These are phyloP conservation scores for Polydrusus cervinus DNA, from an alignment of 2,888 invertebrate genomes.

Conservation along the genomic window DNA sequence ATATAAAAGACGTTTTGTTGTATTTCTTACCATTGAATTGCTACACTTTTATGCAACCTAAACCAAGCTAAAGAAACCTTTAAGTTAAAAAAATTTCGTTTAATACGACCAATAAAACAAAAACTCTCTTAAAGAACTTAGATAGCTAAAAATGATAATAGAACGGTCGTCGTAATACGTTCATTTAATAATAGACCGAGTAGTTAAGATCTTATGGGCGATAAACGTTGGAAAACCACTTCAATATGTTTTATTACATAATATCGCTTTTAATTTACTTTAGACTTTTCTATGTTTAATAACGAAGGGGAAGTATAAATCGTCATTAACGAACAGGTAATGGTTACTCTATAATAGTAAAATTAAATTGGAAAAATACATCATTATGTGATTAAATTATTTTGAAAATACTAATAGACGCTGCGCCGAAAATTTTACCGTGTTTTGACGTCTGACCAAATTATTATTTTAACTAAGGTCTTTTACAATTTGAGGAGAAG, in stretches of 20 bases:
- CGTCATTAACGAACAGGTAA: slow-evolving; percentile 42
- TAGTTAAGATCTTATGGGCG: slow-evolving; percentile 35
- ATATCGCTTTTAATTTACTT: slow-evolving; percentile 44
- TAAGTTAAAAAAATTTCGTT: too few relatives aligned
- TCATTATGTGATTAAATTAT: neutral
- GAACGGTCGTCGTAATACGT: slow-evolving; percentile 28
- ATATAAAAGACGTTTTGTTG: too few relatives aligned
- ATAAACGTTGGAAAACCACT: slow-evolving; percentile 37
- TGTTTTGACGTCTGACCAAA: too few relatives aligned
- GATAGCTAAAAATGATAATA: slow-evolving; percentile 15
- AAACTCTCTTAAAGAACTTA: slow-evolving; percentile 3
- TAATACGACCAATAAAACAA: neutral
- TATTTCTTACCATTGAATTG: too few relatives aligned
- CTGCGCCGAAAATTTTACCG: too few relatives aligned
- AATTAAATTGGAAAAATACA: slow-evolving; percentile 21
- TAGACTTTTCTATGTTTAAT: slow-evolving; percentile 37
- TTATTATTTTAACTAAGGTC: too few relatives aligned
- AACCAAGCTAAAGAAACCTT: neutral
- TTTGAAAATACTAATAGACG: neutral
- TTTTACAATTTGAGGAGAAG: too few relatives aligned
- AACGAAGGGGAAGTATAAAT: slow-evolving; percentile 38
- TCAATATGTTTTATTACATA: slow-evolving; percentile 39
- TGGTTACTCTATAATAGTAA: slow-evolving; percentile 21
- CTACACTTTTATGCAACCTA: neutral
- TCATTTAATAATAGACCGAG: slow-evolving; percentile 32